A percentile compares a stretch with the other conserved stretches of the same genome.
These are phyloP conservation scores for Pomacea maculata DNA, from an alignment of 1,140 invertebrate species.

Conservation along the genomic window DNA sequence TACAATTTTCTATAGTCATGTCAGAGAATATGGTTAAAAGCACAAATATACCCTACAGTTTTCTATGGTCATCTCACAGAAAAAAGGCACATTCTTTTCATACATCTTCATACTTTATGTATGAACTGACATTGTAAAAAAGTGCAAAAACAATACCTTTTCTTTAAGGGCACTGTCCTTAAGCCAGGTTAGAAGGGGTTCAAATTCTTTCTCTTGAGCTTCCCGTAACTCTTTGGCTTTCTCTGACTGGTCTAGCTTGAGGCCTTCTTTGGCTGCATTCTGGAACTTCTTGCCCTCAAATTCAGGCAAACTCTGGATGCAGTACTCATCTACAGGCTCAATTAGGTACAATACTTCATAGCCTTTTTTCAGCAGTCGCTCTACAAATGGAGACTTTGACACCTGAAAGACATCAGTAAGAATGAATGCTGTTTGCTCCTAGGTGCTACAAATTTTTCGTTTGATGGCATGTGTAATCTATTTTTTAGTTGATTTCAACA, in stretches of 20 bases:
- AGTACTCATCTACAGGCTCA: constrained; percentile 98
- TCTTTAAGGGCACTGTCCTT: constrained; percentile 87
- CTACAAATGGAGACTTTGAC: constrained; percentile 93
- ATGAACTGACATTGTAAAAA: no score
- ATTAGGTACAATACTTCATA: constrained; percentile 96
- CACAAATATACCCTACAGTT: no score
- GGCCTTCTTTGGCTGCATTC: constrained; percentile 98
- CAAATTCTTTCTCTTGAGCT: constrained; percentile 81
- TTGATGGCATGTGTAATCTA: not conserved
- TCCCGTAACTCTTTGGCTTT: constrained; percentile 86
- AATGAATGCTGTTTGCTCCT: not conserved
- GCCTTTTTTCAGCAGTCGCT: constrained; percentile 90
- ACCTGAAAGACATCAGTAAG: constrained; percentile 67
- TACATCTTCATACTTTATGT: no score
- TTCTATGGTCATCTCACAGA: no score
- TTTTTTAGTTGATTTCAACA: not conserved
- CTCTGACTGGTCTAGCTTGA: constrained; percentile 82
- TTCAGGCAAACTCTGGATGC: constrained; percentile 95
- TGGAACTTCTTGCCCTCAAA: constrained; percentile 99
- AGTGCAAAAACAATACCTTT: constrained; percentile 68
- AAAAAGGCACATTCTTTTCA: no score
- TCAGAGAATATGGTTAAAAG: no score
- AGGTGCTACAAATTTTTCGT: not conserved
- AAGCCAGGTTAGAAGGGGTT: constrained; percentile 93
- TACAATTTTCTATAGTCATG: no score